Base-by-base conservation (phyloP, 2,113 vertebrate genomes). In the Festucalex cinctus region DNA sequence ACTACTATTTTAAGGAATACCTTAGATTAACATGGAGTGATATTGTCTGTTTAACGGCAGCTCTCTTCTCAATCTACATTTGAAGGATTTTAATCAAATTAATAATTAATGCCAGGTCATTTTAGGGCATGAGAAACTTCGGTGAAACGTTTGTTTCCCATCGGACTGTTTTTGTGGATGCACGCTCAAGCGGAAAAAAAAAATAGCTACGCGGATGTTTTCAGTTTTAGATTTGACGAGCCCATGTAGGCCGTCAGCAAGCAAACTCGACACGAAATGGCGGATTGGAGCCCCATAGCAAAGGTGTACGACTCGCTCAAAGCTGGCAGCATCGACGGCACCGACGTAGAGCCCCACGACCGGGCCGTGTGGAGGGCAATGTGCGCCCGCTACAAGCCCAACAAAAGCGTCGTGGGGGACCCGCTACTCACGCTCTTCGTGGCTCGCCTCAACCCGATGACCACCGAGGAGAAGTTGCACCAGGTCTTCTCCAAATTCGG, bases 261-360 rank as follows among this genome's bases (percentile, higher is more conserved):
- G 2, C 4, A 13, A 19, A 60, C 12, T 8, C 6, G 6, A 39
- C 19, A 7, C 22, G 59, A 22, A 3, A 98, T 98, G 96, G 91
- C 74, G 0, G 94, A 96, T 36, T 99, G 96, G 97, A 92, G 91
- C 44, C 94, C 96, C 35, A 94, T 98, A 1, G 96, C 96, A 0
- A 97, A 93, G 81, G 89, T 93, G 16, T 98, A 98, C 1, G 92
- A 96, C 56, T 94, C 97, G 0, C 93, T 98, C 17, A 99, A 97
- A 85, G 96, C 97, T 0, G 96, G 97, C 41, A 99, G 97, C 87
- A 99, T 99, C 3, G 96, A 99, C 22, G 95, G 97, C 17, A 99
- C 97, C 0, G 96, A 98, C 0, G 90, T 96, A 65, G 97, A 99
- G 68, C 97, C 97, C 0, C 97, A 99, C 0, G 96, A 99, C 83